phyloP scores from a whole-genome alignment of 2,797 vertebrate species.

The Hydrolagus colliei region DNA sequence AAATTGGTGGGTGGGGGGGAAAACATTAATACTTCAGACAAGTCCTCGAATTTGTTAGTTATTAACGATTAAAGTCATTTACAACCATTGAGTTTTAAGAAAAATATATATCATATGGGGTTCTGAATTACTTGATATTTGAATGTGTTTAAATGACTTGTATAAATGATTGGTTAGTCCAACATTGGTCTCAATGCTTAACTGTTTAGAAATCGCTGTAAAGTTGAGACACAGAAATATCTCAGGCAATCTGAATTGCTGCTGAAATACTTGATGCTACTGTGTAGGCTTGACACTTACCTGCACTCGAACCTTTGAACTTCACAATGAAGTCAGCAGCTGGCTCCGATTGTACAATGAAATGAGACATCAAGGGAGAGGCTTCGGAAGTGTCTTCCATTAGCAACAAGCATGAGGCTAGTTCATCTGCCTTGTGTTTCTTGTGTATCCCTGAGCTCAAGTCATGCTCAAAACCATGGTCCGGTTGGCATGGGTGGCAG shows the following conservation, averaged over 20 bases:
- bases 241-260: neutral
- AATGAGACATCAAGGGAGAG: neutral
- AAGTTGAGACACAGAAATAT: neutral
- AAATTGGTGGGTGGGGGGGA: neutral
- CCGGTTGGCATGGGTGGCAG: too few relatives aligned
- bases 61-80: neutral
- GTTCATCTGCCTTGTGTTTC: neutral
- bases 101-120: too few relatives aligned
- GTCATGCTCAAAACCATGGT: too few relatives aligned
- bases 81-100: too few relatives aligned
- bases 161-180: neutral
- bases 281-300: neutral
- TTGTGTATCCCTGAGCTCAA: too few relatives aligned
- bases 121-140: too few relatives aligned
- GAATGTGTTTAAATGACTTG: too few relatives aligned
- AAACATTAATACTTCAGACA: neutral
- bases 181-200: neutral
- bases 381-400: neutral
- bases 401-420: too few relatives aligned
- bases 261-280: neutral
- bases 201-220: neutral
- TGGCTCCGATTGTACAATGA: too few relatives aligned
- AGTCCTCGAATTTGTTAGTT: neutral
- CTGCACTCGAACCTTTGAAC: neutral
- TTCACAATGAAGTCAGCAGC: neutral